Conservation (phyloP, 2,797 vertebrate species). For the Pantherophis alleghaniensis region DNA sequence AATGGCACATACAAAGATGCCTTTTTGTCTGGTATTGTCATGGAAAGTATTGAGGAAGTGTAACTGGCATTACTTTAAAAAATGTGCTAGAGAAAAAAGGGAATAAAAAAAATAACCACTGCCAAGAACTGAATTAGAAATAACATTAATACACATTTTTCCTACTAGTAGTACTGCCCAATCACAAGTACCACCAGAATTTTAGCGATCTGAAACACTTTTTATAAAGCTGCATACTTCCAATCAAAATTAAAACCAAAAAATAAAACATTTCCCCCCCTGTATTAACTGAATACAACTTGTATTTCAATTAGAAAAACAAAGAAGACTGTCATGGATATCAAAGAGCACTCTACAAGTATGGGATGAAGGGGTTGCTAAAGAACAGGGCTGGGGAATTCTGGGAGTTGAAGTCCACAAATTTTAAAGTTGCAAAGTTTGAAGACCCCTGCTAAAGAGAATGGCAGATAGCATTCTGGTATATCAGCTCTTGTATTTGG, state of each 20-base stretch:
- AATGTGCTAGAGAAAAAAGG: background rate
- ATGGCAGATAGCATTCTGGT: background rate
- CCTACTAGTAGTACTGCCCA: background rate
- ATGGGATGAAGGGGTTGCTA: background rate
- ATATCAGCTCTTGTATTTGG: background rate
- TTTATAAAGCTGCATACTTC: background rate
- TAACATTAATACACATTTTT: background rate
- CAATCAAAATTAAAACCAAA: background rate
- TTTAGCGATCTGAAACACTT: background rate
- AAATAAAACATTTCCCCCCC: background rate
- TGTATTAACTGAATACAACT: background rate
- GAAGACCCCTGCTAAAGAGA: background rate
- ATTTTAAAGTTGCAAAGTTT: background rate
- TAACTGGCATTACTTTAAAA: background rate
- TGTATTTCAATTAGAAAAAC: background rate
- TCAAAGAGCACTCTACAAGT: background rate
- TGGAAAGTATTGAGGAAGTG: background rate
- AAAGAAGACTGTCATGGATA: background rate
- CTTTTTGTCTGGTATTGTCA: background rate
- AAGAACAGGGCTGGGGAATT: background rate
- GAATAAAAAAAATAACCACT: background rate
- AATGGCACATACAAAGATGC: background rate
- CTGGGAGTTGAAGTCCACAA: background rate
- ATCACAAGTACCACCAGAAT: background rate
- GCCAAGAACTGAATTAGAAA: background rate